Evolutionary conservation across 1,140 invertebrate genomes (phyloP), one percentile per base, ranked within the genome.

Genomic region (Drosophila littoralis): DNA sequence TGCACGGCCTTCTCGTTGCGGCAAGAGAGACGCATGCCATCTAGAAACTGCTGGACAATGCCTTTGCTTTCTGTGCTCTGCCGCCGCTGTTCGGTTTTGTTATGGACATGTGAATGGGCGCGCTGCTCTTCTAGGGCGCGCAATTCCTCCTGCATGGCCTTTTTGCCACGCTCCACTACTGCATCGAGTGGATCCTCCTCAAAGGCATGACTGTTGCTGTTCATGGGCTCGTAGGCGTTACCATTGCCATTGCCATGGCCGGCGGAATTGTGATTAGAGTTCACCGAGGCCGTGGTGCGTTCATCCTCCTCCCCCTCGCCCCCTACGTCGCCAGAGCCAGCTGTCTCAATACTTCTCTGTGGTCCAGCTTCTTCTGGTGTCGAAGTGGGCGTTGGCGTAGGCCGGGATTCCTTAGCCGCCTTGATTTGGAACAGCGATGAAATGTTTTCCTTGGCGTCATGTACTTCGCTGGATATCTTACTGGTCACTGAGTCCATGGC

Each of bases 221-320:
- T 61, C 36, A 50, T 67, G 12, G 57, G 63, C 32, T 82, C 80
- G 12, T 68, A 79, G 7, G 42, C 68, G 40, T 90, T 88, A 2
- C 90, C 83, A 28, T 28, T 48, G 46, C 85, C 89, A 58, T 48
- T 9, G 12, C 82, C 88, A 55, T 83, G 80, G 3, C 83, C 84
- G 1, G 84, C 69, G 7, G 82, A 88, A 40, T 81, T 90, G 46
- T 91, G 90, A 32, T 82, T 90, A 0, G 91, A 92, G 57, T 92
- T 92, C 1, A 91, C 91, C 0, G 91, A 92, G 6, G 91, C 91
- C 2, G 91, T 92, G 15, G 91, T 92, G 0, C 91, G 78, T 43
- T 92, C 91, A 64, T 92, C 91, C 54, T 92, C 91, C 43, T 91
- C 89, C 2, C 79, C 76, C 7, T 78, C 80, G 0, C 40, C 77